Evolutionary conservation across 35 echinoderm and acorn worm genomes (phyloP).

Genomic region (Strongylocentrotus purpuratus): DNA sequence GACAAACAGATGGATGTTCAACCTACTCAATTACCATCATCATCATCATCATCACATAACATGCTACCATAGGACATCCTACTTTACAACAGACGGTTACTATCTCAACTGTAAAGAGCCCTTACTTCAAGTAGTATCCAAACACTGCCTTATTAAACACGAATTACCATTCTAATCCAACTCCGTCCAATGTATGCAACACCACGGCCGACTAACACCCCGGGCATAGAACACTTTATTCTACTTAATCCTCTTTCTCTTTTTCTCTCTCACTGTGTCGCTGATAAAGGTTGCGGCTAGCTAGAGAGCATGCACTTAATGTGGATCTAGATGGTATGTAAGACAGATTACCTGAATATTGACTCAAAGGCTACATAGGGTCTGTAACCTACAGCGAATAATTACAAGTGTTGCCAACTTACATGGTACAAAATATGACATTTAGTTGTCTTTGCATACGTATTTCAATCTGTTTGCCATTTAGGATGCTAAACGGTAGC

Average conservation of each 20-base stretch:
- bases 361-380: not conserved
- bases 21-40: not conserved
- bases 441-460: not conserved
- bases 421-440: not conserved
- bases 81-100: not conserved
- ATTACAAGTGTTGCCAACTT: not conserved
- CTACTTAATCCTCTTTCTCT: constrained; percentile 2
- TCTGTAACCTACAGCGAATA: not conserved
- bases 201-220: not conserved
- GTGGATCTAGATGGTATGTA: not conserved
- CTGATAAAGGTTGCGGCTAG: not conserved
- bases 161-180: not conserved
- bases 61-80: not conserved
- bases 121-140: not conserved
- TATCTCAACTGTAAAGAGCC: not conserved
- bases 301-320: not conserved
- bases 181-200: not conserved
- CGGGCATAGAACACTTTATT: not conserved
- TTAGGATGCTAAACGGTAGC: no score
- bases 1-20: not conserved
- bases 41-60: not conserved
- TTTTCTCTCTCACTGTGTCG: not conserved
- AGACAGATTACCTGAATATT: not conserved
- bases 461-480: no score
- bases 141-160: not conserved